Conservation (phyloP, 2,113 vertebrate species). For the Camelus dromedarius region DNA sequence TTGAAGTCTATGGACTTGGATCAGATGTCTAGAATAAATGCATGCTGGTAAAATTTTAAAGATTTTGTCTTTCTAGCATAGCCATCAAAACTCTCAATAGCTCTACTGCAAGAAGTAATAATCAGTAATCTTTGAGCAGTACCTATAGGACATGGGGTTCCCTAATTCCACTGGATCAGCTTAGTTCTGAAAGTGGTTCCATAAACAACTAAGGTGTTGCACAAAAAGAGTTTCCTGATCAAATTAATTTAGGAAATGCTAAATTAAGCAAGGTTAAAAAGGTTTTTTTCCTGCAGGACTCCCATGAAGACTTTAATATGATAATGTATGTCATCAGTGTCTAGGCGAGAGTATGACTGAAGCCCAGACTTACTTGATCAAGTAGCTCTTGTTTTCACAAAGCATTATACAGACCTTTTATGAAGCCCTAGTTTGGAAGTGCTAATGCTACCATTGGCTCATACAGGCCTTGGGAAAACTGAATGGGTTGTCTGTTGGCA, state of each 20-base stretch:
- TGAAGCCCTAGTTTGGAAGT: not conserved
- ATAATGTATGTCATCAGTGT: not conserved
- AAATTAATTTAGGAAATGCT: not conserved
- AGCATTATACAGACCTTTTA: not conserved
- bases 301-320: not conserved
- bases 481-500: not conserved
- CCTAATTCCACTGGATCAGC: not conserved
- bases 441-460: not conserved
- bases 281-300: not conserved
- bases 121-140: not conserved
- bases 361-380: not conserved
- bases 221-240: not conserved
- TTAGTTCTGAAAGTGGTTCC: not conserved
- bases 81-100: not conserved
- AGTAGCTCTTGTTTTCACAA: not conserved
- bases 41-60: not conserved
- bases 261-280: not conserved
- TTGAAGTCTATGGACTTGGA: not conserved
- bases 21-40: not conserved
- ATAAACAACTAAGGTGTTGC: not conserved
- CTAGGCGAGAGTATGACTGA: not conserved
- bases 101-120: not conserved
- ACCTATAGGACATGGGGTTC: not conserved
- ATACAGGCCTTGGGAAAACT: not conserved
- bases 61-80: not conserved